These are phyloP conservation scores for Sylvia borin DNA, from an alignment of 2,797 vertebrate species.

Conservation along the genomic window DNA sequence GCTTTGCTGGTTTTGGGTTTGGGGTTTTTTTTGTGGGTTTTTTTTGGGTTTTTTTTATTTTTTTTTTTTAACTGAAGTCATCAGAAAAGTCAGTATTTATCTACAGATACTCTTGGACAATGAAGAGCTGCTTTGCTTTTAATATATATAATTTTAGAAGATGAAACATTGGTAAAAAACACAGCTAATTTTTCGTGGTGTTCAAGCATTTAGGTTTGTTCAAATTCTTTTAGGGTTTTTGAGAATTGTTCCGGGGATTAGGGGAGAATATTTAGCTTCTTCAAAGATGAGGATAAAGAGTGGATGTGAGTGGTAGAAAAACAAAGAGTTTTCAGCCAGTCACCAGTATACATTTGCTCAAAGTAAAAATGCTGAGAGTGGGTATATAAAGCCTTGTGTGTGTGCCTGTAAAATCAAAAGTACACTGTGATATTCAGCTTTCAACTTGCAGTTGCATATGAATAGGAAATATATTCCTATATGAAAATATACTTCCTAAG, in stretches of 20 bases:
- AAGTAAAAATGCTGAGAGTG: conserved; percentile 16
- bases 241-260: neutral
- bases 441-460: neutral
- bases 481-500: neutral
- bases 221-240: neutral
- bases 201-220: neutral
- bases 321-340: neutral
- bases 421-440: neutral
- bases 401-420: conserved; percentile 2
- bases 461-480: neutral
- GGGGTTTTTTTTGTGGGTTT: too few species aligned
- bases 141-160: neutral
- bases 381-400: neutral
- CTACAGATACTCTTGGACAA: neutral
- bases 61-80: neutral
- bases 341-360: conserved; percentile 8
- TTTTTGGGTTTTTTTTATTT: too few species aligned
- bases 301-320: conserved; percentile 32
- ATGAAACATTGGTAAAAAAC: neutral
- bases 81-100: neutral
- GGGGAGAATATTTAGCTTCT: neutral
- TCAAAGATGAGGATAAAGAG: conserved; percentile 12
- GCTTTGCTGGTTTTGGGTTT: neutral
- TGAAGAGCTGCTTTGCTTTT: neutral
- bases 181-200: neutral